Conservation (phyloP, 2,797 vertebrate genomes). For the Leptoclinus maculatus region DNA sequence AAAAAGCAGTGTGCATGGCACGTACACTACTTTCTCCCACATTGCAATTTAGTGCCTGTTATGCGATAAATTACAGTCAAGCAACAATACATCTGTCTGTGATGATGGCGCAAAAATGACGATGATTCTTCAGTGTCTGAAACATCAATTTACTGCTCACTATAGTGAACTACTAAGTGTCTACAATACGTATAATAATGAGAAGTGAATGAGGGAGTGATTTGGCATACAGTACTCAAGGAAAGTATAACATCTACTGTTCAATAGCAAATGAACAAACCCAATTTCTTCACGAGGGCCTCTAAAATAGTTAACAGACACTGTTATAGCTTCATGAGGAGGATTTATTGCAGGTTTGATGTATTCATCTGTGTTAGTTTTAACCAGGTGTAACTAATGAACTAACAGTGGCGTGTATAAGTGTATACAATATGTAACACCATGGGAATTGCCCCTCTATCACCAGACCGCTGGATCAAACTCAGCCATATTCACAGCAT, state of each 20-base stretch:
- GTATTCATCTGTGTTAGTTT: not conserved
- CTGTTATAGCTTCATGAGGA: not conserved
- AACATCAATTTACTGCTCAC: not conserved
- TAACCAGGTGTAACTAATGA: not conserved
- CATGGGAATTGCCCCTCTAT: not conserved
- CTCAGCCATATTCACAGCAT: constrained; percentile 21
- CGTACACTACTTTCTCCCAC: not conserved
- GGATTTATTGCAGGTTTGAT: not conserved
- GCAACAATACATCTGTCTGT: not conserved
- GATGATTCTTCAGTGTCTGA: constrained; percentile 6
- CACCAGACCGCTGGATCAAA: constrained; percentile 16
- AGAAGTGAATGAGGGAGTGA: not conserved
- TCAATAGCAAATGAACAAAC: not conserved
- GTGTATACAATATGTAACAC: not conserved
- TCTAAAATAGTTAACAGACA: not conserved
- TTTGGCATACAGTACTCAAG: not conserved
- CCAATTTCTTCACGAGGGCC: not conserved
- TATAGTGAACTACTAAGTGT: constrained; percentile 4
- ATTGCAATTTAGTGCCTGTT: not conserved
- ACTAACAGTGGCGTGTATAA: not conserved
- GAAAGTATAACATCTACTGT: not conserved
- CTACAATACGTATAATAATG: not conserved
- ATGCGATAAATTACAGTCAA: not conserved
- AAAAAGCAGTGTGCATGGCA: not conserved
- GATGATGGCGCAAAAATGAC: not conserved